These are phyloP conservation scores for Dinocampus coccinellae DNA, from an alignment of 2,888 invertebrate genomes.

Conservation along the genomic window DNA sequence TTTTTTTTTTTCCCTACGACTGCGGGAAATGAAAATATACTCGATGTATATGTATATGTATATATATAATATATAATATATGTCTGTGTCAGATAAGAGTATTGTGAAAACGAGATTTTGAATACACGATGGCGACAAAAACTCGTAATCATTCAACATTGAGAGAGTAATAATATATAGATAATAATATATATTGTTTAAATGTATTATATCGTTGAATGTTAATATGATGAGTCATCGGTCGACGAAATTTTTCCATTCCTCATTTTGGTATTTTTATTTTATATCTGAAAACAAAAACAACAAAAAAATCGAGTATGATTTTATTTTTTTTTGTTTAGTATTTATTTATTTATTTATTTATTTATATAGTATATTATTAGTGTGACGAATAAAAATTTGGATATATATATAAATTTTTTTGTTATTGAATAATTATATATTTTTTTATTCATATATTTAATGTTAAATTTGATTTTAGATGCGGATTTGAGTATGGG, in stretches of 20 bases:
- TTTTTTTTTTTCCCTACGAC: slow-evolving; percentile 13
- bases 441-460: neutral
- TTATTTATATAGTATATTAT: no score
- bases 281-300: no score
- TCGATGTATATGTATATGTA: neutral
- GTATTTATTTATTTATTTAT: no score
- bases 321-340: no score
- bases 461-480: slow-evolving; percentile 61
- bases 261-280: no score
- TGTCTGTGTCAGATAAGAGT: slow-evolving; percentile 3
- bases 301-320: no score
- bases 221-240: neutral
- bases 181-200: neutral
- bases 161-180: neutral
- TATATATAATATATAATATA: neutral
- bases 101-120: slow-evolving; percentile 36
- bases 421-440: neutral
- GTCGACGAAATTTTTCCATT: neutral
- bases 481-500: slow-evolving; percentile 79
- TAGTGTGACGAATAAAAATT: no score
- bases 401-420: neutral
- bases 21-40: slow-evolving; percentile 23
- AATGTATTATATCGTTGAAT: neutral
- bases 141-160: slow-evolving; percentile 14
- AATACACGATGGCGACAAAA: slow-evolving; percentile 19